Evolutionary conservation across 2,797 vertebrate genomes (phyloP).

Genomic region (Periparus ater): DNA sequence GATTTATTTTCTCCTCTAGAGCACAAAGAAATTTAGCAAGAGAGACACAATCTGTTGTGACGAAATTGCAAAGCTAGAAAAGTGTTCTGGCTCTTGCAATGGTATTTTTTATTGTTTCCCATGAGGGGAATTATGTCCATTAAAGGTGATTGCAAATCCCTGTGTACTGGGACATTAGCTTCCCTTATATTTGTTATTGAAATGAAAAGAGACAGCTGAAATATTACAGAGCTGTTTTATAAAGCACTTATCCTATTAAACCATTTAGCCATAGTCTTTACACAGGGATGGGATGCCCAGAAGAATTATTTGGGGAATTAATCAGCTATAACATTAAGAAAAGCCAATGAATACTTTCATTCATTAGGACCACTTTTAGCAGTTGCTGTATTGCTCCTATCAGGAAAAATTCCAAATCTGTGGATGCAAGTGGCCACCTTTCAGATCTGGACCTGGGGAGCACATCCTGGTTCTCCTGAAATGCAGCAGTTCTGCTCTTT

Average conservation of each 20-base stretch:
- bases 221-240: conserved; percentile 10
- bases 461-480: not conserved
- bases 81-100: not conserved
- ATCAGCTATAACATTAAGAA: not conserved
- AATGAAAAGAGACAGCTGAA: conserved; percentile 47
- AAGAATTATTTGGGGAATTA: not conserved
- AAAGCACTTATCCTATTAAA: conserved; percentile 28
- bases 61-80: not conserved
- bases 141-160: conserved; percentile 26
- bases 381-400: not conserved
- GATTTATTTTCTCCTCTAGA: not conserved
- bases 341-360: not conserved
- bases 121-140: conserved; percentile 2
- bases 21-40: not conserved
- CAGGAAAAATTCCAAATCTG: not conserved
- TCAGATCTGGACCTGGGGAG: not conserved
- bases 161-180: not conserved
- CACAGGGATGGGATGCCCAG: not conserved
- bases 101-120: conserved; percentile 7
- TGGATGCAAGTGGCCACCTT: not conserved
- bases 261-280: not conserved
- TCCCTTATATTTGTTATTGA: conserved; percentile 17
- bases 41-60: not conserved
- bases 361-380: not conserved
- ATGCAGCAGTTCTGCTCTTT: not conserved